Evolutionary conservation across 1,140 invertebrate genomes (phyloP), one percentile per base, ranked within the genome.

Genomic region (Tigriopus japonicus): DNA sequence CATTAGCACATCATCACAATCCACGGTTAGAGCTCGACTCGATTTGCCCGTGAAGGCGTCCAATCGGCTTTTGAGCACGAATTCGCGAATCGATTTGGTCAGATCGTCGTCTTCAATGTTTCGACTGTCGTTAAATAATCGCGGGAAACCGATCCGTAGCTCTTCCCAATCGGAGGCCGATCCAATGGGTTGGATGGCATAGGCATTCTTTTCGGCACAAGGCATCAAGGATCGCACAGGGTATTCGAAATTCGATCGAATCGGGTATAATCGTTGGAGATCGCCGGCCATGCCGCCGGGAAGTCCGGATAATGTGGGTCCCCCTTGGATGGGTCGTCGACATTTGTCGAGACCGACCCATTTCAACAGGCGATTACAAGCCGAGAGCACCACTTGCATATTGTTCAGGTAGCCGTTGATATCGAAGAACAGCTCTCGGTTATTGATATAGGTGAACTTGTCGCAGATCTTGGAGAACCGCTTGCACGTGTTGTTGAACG

Each of bases 211-310:
- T 35, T 35, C 28, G 3, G 28, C 28, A 35, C 28, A 5, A 3
- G 28, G 28, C 28, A 35, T 35, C 3, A 35, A 9, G 28, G 28
- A 35, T 17, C 17, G 28, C 14, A 60, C 10, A 1, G 58, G 58
- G 28, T 42, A 52, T 23, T 17, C 19, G 15, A n/a, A 13, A 15
- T 53, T 19, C 12, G 42, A 53, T 17, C 53, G 59, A 6, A 61
- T 49, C 2, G 59, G 59, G 23, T 61, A 61, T 6, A 61, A 42
- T 6, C 59, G 17, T 14, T 23, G 14, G 2, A 61, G 28, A 14
- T 61, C 59, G 17, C 59, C 59, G 35, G 59, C 59, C 12, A 61
- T 35, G 1, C 59, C 59, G 40, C 59, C 59, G 42, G 51, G 49
- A 3, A 61, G 45, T 3, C 59, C 59, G 13, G 59, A 12, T 15